phyloP scores from a whole-genome alignment of 1,140 invertebrate species.

The Mylabris phalerata region DNA sequence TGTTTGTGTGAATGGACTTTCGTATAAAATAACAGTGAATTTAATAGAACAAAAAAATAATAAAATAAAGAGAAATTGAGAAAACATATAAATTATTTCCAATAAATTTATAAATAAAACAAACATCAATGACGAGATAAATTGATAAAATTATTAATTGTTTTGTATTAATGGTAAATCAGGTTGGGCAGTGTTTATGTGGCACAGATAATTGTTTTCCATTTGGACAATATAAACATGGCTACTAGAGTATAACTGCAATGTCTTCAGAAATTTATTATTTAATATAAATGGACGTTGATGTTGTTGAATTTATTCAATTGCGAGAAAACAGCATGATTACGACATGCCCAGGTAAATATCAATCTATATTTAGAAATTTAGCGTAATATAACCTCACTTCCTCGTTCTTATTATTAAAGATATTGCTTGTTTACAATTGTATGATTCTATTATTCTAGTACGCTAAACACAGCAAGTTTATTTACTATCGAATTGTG shows the following conservation, averaged over 20 bases:
- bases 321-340: constrained; percentile 26
- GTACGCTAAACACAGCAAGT: no score
- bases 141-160: no score
- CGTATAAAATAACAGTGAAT: no score
- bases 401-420: constrained; percentile 1
- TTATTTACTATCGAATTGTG: no score
- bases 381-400: constrained; percentile 6
- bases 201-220: constrained; percentile 33
- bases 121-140: no score
- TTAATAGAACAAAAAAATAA: no score
- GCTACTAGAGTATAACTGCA: constrained; percentile 25
- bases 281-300: constrained; percentile 21
- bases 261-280: background rate
- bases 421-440: constrained; percentile 4
- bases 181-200: constrained; percentile 24
- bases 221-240: constrained; percentile 35
- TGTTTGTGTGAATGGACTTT: constrained; percentile 1
- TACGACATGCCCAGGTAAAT: constrained; percentile 31
- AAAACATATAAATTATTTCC: no score
- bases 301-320: constrained; percentile 8
- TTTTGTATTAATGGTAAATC: no score
- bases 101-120: no score
- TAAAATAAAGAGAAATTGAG: no score
- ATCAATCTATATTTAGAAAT: background rate
- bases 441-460: no score